Percentiles rank a stretch among this genome's conserved stretches.
phyloP scores from a whole-genome alignment of 1,140 invertebrate genomes.

The Leptonema lineaticorne region DNA sequence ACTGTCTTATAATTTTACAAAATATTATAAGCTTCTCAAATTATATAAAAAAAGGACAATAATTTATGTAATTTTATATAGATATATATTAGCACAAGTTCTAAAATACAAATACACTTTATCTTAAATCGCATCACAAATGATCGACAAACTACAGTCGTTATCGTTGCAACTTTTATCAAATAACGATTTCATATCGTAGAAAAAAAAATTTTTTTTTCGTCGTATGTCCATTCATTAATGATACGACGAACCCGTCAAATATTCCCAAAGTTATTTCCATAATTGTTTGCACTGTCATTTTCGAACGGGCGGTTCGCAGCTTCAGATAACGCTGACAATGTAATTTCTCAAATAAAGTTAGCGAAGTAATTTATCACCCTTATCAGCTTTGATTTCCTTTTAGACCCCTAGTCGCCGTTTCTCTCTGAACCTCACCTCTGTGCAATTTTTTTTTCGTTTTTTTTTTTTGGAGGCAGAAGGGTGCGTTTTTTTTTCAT shows the following conservation, averaged over 20 bases:
- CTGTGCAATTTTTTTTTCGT: too few relatives aligned
- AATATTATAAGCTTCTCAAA: too few relatives aligned
- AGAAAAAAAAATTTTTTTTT: not conserved
- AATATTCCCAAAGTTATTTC: constrained; percentile 29
- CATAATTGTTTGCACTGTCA: constrained; percentile 39
- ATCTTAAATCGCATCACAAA: too few relatives aligned
- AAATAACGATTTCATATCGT: too few relatives aligned
- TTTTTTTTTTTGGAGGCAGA: not conserved
- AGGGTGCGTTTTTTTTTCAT: not conserved
- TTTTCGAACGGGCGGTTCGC: constrained; percentile 23
- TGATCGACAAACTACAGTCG: too few relatives aligned
- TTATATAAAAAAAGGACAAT: too few relatives aligned
- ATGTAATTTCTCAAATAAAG: constrained; percentile 42
- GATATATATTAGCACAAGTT: too few relatives aligned
- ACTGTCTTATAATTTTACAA: too few relatives aligned
- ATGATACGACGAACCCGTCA: constrained; percentile 13
- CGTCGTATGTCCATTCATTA: constrained; percentile 12
- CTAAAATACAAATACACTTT: too few relatives aligned
- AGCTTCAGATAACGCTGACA: constrained; percentile 35
- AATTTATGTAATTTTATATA: too few relatives aligned
- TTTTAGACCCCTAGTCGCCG: constrained; percentile 11
- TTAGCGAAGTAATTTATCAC: constrained; percentile 41
- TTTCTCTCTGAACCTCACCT: too few relatives aligned
- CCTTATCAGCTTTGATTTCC: constrained; percentile 35
- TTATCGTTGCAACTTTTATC: too few relatives aligned